Percentiles rank a stretch among this genome's conserved stretches.
Conservation (phyloP, 2,797 vertebrate genomes). For the Eulemur coronatus region DNA sequence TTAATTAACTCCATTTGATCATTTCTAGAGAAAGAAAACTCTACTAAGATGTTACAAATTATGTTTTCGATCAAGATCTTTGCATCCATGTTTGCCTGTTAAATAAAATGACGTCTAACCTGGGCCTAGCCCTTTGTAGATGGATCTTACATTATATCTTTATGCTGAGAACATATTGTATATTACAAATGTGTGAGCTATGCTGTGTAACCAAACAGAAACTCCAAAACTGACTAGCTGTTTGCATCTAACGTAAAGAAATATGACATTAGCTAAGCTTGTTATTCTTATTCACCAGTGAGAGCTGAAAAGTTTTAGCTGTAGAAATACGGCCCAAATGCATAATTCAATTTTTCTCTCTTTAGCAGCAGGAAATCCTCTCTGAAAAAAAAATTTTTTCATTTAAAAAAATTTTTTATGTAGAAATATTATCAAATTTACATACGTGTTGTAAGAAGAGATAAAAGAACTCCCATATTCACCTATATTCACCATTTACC, state of each 20-base stretch:
- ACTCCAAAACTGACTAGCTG: not conserved
- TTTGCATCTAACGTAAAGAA: not conserved
- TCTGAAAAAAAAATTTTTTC: not conserved
- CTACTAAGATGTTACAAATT: not conserved
- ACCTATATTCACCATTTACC: not conserved
- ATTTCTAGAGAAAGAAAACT: conserved; percentile 28
- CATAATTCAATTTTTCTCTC: not conserved
- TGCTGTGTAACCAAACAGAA: not conserved
- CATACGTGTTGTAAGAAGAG: not conserved
- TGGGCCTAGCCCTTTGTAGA: not conserved
- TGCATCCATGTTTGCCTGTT: not conserved
- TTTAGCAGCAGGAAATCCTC: not conserved
- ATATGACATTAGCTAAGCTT: not conserved
- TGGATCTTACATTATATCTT: not conserved
- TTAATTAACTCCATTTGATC: not conserved
- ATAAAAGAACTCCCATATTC: not conserved
- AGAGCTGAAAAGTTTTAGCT: not conserved
- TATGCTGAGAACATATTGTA: not conserved
- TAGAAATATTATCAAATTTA: not conserved
- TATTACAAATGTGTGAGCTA: not conserved
- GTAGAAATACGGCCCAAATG: not conserved
- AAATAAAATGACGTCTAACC: not conserved
- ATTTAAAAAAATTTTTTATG: not conserved
- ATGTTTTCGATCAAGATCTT: not conserved
- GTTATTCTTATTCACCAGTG: not conserved